Conservation (phyloP, 2,113 vertebrate species). For the Lepus americanus region DNA sequence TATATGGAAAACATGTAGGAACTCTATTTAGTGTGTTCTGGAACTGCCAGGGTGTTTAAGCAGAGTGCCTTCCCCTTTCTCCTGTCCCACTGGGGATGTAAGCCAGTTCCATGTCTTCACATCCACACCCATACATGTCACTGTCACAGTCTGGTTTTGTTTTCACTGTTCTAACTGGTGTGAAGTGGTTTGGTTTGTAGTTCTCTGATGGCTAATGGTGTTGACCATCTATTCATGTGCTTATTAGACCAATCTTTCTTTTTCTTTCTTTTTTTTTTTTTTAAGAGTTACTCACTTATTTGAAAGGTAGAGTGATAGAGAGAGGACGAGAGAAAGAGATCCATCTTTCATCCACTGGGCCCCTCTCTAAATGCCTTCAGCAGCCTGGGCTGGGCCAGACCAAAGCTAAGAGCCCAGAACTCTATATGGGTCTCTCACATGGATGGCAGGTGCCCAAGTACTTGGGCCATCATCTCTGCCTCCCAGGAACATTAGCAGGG, state of each 20-base stretch:
- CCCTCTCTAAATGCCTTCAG: too few relatives aligned
- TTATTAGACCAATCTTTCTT: background rate
- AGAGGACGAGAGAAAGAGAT: too few relatives aligned
- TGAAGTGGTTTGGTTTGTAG: background rate
- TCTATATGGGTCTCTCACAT: too few relatives aligned
- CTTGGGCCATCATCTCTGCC: too few relatives aligned
- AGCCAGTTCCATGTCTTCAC: background rate
- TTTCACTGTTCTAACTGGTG: background rate
- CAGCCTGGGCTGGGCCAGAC: too few relatives aligned
- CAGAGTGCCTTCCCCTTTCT: background rate
- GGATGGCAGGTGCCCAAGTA: too few relatives aligned
- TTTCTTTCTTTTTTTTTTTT: background rate
- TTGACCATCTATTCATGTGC: background rate
- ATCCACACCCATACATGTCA: background rate
- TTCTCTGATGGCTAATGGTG: background rate
- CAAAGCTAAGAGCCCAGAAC: too few relatives aligned
- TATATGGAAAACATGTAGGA: background rate
- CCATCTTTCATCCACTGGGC: too few relatives aligned
- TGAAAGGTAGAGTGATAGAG: too few relatives aligned
- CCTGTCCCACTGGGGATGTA: background rate
- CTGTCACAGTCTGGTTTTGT: background rate
- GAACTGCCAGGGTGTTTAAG: background rate
- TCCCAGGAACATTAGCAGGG: too few relatives aligned
- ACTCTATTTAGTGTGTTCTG: constrained; percentile 9
- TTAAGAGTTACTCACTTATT: too few relatives aligned